A percentile compares a stretch with the other conserved stretches of the same genome.
These are phyloP conservation scores for Thereuonema tuberculata DNA, from an alignment of 1,140 invertebrate species.

Conservation along the genomic window DNA sequence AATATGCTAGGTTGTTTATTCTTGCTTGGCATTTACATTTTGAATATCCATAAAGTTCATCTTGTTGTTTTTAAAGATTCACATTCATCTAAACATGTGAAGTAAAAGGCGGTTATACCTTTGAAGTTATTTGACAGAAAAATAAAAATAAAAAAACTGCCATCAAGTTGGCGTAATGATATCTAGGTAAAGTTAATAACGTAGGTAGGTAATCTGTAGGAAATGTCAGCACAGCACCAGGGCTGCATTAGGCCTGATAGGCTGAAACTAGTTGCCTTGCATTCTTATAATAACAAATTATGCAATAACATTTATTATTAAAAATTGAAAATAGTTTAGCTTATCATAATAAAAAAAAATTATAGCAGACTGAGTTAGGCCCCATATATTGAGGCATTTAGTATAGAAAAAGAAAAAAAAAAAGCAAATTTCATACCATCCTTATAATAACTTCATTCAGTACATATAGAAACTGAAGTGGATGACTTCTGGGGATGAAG, in stretches of 20 bases:
- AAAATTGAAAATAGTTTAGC: not conserved
- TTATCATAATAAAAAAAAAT: not conserved
- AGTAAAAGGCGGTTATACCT: not conserved
- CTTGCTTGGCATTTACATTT: not conserved
- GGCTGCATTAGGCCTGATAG: not conserved
- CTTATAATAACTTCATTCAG: too few relatives aligned
- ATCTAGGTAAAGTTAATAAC: too few relatives aligned
- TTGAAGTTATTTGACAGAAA: not conserved
- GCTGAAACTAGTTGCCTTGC: conserved; percentile 3
- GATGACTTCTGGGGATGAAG: too few relatives aligned
- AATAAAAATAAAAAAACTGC: not conserved
- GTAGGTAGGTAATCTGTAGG: too few relatives aligned
- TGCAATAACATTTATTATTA: too few relatives aligned
- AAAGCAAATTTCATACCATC: not conserved
- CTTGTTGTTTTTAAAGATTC: not conserved
- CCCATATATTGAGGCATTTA: not conserved
- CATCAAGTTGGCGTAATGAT: too few relatives aligned
- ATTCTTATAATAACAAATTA: not conserved
- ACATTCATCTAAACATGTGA: not conserved
- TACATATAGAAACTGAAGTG: too few relatives aligned
- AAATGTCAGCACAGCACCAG: not conserved
- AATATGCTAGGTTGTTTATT: not conserved
- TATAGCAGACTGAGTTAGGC: not conserved
- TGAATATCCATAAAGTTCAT: not conserved
- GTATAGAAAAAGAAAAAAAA: not conserved